Evolutionary conservation across 1,140 invertebrate species (phyloP).

Genomic region (Drosophila nigrodunni): DNA sequence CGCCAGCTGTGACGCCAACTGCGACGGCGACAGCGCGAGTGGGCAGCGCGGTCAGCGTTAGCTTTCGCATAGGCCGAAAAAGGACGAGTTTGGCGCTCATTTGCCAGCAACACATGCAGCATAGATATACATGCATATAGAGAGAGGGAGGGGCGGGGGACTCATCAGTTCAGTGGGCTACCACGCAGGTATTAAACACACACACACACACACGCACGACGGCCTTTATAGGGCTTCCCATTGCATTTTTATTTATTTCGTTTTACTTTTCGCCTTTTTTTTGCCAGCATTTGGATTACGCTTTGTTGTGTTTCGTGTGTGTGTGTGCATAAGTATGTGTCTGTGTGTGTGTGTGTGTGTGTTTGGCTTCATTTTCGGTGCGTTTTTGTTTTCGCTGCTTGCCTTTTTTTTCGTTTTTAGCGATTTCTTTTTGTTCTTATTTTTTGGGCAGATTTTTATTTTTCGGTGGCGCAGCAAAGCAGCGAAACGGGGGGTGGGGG

Average conservation of each 20-base stretch:
- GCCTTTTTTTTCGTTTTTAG: slow-evolving; percentile 51
- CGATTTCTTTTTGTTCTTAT: slow-evolving; percentile 56
- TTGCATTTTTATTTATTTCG: slow-evolving; percentile 66
- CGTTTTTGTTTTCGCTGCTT: slow-evolving; percentile 45
- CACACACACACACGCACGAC: slow-evolving; percentile 23
- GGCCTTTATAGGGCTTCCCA: slow-evolving; percentile 79
- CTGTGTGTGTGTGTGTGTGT: slow-evolving; percentile 30
- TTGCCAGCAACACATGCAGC: slow-evolving; percentile 52
- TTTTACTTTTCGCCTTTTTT: slow-evolving; percentile 34
- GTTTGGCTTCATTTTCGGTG: slow-evolving; percentile 35
- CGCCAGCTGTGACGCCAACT: background rate
- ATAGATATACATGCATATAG: slow-evolving; percentile 6
- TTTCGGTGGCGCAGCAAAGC: slow-evolving; percentile 61
- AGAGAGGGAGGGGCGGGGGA: background rate
- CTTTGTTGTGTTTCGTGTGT: slow-evolving; percentile 61
- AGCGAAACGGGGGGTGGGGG: background rate
- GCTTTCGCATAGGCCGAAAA: slow-evolving; percentile 70
- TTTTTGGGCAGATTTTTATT: slow-evolving; percentile 82
- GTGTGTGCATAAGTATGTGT: slow-evolving; percentile 15
- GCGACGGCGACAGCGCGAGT: slow-evolving; percentile 1
- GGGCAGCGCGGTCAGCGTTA: slow-evolving; percentile 30
- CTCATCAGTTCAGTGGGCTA: slow-evolving; percentile 8
- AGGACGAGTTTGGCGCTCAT: slow-evolving; percentile 78
- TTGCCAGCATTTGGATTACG: slow-evolving; percentile 71
- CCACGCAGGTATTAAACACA: slow-evolving; percentile 61